Conservation (phyloP, 1,140 invertebrate species). For the Macrobrachium nipponense region DNA sequence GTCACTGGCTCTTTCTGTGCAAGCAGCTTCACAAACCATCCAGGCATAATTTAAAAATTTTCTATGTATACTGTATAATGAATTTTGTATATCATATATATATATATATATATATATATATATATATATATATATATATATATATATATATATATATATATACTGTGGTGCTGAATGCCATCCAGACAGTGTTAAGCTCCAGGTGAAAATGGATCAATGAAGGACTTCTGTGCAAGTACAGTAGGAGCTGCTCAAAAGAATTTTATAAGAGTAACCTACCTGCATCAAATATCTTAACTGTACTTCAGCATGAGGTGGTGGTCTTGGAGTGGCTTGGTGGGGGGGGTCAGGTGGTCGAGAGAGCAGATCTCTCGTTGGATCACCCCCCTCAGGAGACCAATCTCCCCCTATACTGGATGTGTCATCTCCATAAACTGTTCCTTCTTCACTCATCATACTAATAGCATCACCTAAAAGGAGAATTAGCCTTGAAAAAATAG, state of each 20-base stretch:
- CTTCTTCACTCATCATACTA: conserved; percentile 66
- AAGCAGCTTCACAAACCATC: too few relatives aligned
- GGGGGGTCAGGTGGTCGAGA: conserved; percentile 60
- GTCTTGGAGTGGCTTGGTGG: conserved; percentile 51
- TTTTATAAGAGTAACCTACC: conserved; percentile 25
- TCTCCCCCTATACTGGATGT: conserved; percentile 55
- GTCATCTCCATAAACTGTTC: conserved; percentile 62
- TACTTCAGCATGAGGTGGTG: conserved; percentile 62
- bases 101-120: too few relatives aligned
- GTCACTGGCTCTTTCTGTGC: too few relatives aligned
- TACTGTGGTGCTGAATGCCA: too few relatives aligned
- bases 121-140: too few relatives aligned
- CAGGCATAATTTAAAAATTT: too few relatives aligned
- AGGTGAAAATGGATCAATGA: too few relatives aligned
- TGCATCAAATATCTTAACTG: conserved; percentile 63
- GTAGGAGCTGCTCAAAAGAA: neutral
- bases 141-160: too few relatives aligned
- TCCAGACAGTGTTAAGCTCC: too few relatives aligned
- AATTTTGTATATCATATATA: too few relatives aligned
- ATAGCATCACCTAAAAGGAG: conserved; percentile 63
- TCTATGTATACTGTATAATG: too few relatives aligned
- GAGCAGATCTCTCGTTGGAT: conserved; percentile 56
- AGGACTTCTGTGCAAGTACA: too few relatives aligned
- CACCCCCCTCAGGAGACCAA: conserved; percentile 48
- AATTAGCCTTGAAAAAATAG: neutral